Percentiles rank a stretch among this genome's conserved stretches.
These are phyloP conservation scores for Myotis vivesi DNA, from an alignment of 2,797 vertebrate species.

Conservation along the genomic window DNA sequence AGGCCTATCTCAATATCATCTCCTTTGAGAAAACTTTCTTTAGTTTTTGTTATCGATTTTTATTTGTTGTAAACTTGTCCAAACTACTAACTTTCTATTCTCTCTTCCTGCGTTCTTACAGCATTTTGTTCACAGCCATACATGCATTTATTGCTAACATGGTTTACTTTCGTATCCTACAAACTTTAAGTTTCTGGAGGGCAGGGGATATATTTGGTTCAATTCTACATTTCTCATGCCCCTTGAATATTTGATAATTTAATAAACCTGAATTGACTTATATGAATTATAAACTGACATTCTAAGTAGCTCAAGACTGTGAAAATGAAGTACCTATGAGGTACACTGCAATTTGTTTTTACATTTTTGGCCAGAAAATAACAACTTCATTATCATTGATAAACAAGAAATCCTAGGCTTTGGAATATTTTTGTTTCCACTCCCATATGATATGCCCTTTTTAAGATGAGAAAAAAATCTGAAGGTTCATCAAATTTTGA, in stretches of 20 bases:
- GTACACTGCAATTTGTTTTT: background rate
- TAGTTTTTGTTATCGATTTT: constrained; percentile 11
- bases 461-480: constrained; percentile 75
- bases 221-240: constrained; percentile 1
- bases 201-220: background rate
- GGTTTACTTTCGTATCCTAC: background rate
- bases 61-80: background rate
- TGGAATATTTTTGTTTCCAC: constrained; percentile 48
- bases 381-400: constrained; percentile 7
- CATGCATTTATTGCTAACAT: background rate
- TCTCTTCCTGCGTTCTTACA: background rate
- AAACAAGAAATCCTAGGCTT: constrained; percentile 14
- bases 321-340: background rate
- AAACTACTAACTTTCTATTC: background rate
- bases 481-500: constrained; percentile 72
- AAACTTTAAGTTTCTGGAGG: background rate
- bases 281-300: background rate
- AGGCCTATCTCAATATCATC: background rate
- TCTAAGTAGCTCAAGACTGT: constrained; percentile 14
- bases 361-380: constrained; percentile 38
- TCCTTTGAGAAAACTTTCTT: constrained; percentile 2
- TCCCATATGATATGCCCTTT: background rate
- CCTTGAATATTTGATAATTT: background rate
- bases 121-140: background rate
- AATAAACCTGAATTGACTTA: background rate